Base-by-base conservation (phyloP, 1,140 invertebrate genomes). In the Aethina tumida region DNA sequence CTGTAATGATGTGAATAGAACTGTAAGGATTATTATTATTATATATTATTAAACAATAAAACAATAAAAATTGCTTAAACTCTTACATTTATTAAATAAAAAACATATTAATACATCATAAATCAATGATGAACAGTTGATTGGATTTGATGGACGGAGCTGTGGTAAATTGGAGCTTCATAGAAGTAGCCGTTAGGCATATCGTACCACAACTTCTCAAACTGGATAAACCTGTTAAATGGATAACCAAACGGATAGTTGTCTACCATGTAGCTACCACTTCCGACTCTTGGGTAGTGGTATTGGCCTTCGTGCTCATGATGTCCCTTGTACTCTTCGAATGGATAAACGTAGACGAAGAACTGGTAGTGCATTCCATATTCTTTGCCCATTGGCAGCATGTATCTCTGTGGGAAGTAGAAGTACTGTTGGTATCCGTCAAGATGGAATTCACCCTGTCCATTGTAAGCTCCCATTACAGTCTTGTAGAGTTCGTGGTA, bases 401-500 rank as follows among this genome's bases (percentile, higher is more conserved):
- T 9, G 20, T 41, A 47, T 47, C 50, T 49, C 17, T 35, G 7
- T 2, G 50, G 50, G 33, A 48, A 50, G 9, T 32, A 30, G 41
- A 66, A 73, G 27, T 65, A 60, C 8, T 64, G 59, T 43, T 70
- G 63, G 6, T 61, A 63, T 56, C 65, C 66, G 41, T 71, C 64
- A 15, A 65, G 32, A 28, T 61, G 63, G 37, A 71, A 65, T 48
- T 71, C 65, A 36, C 60, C 59, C 48, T 63, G 44, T 29, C 59
- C 74, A 3, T 65, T 65, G 45, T 65, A 59, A 30, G 66, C 63
- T n/a, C 65, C 55, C 34, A 70, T 62, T 9, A 81, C 65, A 25
- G 71, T 60, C 12, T 73, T 63, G 50, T 75, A 69, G 49, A 78
- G 67, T 14, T 71, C 60, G 21, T 65, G 57, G 47, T 73, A 69